Evolutionary conservation across 2,113 vertebrate genomes (phyloP).

Genomic region (Romanogobio albipinnatus): DNA sequence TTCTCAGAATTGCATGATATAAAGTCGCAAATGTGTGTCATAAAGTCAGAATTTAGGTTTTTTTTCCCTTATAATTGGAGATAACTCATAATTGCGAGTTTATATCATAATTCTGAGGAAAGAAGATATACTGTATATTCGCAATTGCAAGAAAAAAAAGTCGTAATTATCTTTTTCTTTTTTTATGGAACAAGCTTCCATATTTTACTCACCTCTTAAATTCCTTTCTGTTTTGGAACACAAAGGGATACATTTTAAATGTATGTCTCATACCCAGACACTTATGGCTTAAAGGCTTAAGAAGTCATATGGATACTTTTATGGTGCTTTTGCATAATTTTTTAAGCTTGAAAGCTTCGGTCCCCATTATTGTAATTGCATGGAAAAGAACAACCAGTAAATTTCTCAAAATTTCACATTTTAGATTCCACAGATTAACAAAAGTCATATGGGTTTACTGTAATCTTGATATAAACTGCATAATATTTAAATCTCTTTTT

Average conservation of each 20-base stretch:
- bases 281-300: neutral
- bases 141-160: too few species aligned
- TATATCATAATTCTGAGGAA: too few species aligned
- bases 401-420: neutral
- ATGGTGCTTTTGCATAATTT: neutral
- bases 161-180: too few species aligned
- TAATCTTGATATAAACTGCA: neutral
- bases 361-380: neutral
- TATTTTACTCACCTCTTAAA: neutral
- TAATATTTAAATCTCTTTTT: neutral
- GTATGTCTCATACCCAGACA: neutral
- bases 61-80: too few species aligned
- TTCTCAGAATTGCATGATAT: too few species aligned
- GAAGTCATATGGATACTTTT: neutral
- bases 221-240: neutral
- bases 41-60: too few species aligned
- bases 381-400: neutral
- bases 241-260: neutral
- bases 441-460: too few species aligned
- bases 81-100: too few species aligned
- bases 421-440: neutral
- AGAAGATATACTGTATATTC: too few species aligned
- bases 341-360: neutral
- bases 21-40: too few species aligned
- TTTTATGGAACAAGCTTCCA: too few species aligned